Conservation (phyloP, 2,797 vertebrate species). For the Gouania willdenowi region DNA sequence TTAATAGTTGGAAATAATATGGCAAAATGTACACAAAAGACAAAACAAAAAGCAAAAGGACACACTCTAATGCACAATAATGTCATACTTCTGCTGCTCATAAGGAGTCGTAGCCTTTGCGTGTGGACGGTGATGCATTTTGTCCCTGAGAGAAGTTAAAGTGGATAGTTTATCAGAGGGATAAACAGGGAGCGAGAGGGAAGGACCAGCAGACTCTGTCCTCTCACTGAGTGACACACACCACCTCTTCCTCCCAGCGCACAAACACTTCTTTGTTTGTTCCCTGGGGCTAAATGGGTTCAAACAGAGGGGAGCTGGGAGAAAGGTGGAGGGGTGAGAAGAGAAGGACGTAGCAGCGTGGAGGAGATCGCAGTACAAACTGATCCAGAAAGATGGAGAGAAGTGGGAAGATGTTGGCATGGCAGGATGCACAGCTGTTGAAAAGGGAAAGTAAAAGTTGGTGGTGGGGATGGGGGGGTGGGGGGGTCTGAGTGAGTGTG, state of each 20-base stretch:
- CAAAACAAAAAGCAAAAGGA: no score
- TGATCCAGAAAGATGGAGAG: slow-evolving; percentile 18
- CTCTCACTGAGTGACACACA: slow-evolving; percentile 63
- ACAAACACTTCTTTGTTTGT: slow-evolving; percentile 69
- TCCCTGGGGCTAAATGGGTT: slow-evolving; percentile 61
- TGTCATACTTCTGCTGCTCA: no score
- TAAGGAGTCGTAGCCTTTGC: no score
- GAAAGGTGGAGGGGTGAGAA: slow-evolving; percentile 10
- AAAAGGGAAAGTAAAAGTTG: slow-evolving; percentile 25
- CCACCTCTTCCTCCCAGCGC: slow-evolving; percentile 66
- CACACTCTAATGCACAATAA: no score
- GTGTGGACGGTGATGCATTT: no score
- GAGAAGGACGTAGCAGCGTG: slow-evolving; percentile 3
- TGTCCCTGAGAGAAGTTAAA: slow-evolving; percentile 31
- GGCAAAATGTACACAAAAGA: no score
- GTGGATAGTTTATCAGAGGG: slow-evolving; percentile 26
- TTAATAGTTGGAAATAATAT: no score
- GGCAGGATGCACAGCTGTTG: slow-evolving; percentile 70
- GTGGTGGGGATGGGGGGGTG: neutral
- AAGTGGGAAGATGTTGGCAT: slow-evolving; percentile 17
- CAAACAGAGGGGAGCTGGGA: slow-evolving; percentile 54
- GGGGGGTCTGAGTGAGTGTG: neutral
- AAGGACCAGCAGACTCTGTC: slow-evolving; percentile 48
- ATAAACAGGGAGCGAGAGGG: slow-evolving; percentile 14
- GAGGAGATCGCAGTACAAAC: slow-evolving; percentile 16